Evolutionary conservation across 2,888 invertebrate genomes (phyloP).

Genomic region (Electrophaes corylata): DNA sequence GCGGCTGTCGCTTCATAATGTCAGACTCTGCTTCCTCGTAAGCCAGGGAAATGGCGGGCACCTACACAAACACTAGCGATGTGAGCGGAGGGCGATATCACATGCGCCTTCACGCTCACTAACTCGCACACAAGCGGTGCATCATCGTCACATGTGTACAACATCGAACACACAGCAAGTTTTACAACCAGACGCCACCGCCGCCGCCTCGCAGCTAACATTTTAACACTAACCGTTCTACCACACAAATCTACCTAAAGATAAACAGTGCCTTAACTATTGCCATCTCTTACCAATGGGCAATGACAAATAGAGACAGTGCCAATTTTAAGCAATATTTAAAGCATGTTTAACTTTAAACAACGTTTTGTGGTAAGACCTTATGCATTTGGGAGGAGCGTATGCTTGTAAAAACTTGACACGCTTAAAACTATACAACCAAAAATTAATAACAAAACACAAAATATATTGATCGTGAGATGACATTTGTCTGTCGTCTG

Average conservation of each 20-base stretch:
- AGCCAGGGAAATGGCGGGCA: slow-evolving; percentile 99
- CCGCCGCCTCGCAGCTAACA: not conserved
- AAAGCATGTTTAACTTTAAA: too few relatives aligned
- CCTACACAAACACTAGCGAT: slow-evolving; percentile 87
- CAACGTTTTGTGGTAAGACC: too few relatives aligned
- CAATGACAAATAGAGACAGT: too few relatives aligned
- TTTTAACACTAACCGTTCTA: not conserved
- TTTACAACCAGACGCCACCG: slow-evolving; percentile 50
- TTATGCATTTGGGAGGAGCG: too few relatives aligned
- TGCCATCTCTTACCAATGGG: too few relatives aligned
- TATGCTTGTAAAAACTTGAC: slow-evolving; percentile 64
- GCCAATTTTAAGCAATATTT: too few relatives aligned
- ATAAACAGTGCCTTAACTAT: too few relatives aligned
- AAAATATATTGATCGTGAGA: slow-evolving; percentile 69
- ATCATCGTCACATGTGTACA: slow-evolving; percentile 71
- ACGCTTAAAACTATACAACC: slow-evolving; percentile 71
- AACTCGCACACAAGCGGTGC: slow-evolving; percentile 66
- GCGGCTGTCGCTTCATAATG: slow-evolving; percentile 99
- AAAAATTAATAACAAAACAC: slow-evolving; percentile 68
- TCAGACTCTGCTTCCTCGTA: slow-evolving; percentile 99
- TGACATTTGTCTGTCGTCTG: slow-evolving; percentile 61
- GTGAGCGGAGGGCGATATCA: slow-evolving; percentile 67
- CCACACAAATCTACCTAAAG: too few relatives aligned
- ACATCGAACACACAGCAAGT: slow-evolving; percentile 75
- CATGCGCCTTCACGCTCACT: slow-evolving; percentile 43